These are phyloP conservation scores for Brachionus asplanchnoidis DNA, from an alignment of 1,140 invertebrate species.

Conservation along the genomic window DNA sequence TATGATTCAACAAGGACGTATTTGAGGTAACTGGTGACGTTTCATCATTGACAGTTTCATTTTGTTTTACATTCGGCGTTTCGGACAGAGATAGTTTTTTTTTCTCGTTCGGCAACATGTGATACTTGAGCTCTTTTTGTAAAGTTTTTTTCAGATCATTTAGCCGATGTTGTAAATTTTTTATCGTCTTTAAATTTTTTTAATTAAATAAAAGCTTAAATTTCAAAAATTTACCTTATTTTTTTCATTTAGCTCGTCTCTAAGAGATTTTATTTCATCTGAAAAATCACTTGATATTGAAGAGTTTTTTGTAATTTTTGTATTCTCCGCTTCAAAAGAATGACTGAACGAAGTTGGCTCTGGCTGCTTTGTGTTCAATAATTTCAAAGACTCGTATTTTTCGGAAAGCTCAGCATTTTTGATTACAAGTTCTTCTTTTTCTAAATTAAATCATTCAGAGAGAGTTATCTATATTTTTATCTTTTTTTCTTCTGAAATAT, in stretches of 20 bases:
- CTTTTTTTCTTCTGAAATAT: too few species aligned
- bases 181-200: slow-evolving; percentile 67
- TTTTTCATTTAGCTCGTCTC: slow-evolving; percentile 10
- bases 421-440: slow-evolving; percentile 11
- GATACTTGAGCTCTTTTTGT: slow-evolving; percentile 67
- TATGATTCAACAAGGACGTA: not conserved
- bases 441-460: not conserved
- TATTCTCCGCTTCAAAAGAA: not conserved
- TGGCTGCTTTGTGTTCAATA: not conserved
- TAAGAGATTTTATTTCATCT: slow-evolving; percentile 1
- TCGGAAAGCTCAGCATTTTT: slow-evolving; percentile 20
- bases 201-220: not conserved
- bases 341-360: not conserved
- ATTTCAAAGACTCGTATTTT: slow-evolving; percentile 11
- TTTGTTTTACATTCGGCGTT: not conserved
- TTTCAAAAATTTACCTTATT: not conserved
- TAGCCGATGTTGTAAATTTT: slow-evolving; percentile 76
- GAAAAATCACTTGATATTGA: not conserved
- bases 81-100: not conserved
- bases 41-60: not conserved
- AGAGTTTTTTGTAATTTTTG: not conserved
- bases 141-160: slow-evolving; percentile 83
- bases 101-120: slow-evolving; percentile 16
- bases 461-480: too few species aligned
- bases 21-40: not conserved